phyloP scores from a whole-genome alignment of 2,113 vertebrate species.

The Motacilla alba region DNA sequence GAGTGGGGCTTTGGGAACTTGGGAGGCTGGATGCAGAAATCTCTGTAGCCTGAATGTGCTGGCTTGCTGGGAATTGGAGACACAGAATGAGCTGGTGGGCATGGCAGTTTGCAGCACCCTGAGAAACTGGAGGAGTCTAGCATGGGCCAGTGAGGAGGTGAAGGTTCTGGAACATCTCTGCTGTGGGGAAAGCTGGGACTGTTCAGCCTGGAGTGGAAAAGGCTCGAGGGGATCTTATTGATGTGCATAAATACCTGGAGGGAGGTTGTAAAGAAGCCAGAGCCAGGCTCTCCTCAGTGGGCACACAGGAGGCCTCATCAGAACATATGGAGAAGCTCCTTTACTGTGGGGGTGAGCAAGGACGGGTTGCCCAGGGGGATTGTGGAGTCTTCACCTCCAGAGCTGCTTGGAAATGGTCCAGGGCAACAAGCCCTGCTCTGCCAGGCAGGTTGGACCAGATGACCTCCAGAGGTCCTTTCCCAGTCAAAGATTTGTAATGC shows the following conservation, averaged over 20 bases:
- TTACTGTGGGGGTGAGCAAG: background rate
- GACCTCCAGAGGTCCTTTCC: background rate
- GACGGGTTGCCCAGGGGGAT: background rate
- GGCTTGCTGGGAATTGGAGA: background rate
- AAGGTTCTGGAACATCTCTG: background rate
- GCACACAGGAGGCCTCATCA: background rate
- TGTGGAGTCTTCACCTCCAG: background rate
- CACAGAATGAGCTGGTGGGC: background rate
- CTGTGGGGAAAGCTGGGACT: background rate
- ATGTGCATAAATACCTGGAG: background rate
- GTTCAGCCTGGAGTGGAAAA: background rate
- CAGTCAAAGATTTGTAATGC: background rate
- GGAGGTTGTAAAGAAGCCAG: background rate
- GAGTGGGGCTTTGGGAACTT: background rate
- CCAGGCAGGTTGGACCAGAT: background rate
- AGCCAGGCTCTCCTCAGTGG: background rate
- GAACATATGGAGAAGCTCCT: background rate
- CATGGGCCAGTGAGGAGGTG: background rate
- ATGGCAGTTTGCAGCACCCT: background rate
- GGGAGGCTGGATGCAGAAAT: background rate
- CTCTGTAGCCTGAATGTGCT: background rate
- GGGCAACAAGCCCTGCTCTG: background rate
- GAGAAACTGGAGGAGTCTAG: background rate
- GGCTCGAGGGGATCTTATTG: rapidly evolving
- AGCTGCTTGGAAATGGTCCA: background rate